Evolutionary conservation across 2,888 invertebrate genomes (phyloP).

Genomic region (Chrysolina americana): DNA sequence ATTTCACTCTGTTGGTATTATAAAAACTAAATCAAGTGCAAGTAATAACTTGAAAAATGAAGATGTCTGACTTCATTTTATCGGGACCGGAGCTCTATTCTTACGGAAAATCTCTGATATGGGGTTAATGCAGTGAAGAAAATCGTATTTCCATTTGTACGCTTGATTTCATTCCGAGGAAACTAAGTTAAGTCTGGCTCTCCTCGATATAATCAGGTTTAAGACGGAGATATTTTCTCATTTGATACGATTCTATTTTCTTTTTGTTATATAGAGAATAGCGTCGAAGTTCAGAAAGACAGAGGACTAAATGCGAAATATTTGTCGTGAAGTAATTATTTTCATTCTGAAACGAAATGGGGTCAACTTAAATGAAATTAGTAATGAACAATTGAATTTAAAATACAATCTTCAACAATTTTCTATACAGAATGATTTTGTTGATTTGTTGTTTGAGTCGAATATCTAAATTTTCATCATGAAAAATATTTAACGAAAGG

Average conservation of each 20-base stretch:
- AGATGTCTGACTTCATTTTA: conserved; percentile 31
- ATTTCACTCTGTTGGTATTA: neutral
- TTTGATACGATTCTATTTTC: conserved; percentile 26
- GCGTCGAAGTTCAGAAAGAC: neutral
- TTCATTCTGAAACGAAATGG: no score
- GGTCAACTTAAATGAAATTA: no score
- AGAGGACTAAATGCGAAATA: no score
- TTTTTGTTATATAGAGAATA: conserved; percentile 1
- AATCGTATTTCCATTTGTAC: conserved; percentile 60
- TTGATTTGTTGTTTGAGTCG: no score
- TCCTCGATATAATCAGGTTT: conserved; percentile 52
- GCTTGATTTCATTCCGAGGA: conserved; percentile 57
- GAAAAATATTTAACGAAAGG: no score
- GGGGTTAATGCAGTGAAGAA: conserved; percentile 60
- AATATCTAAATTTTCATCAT: no score
- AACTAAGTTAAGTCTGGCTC: conserved; percentile 57
- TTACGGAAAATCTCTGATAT: conserved; percentile 57
- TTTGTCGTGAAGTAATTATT: no score
- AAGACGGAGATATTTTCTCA: conserved; percentile 49
- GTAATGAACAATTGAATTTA: no score
- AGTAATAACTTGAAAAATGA: conserved; percentile 33
- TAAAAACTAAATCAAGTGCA: conserved; percentile 20
- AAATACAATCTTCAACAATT: no score
- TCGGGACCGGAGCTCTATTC: conserved; percentile 23
- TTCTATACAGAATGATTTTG: no score